Conservation (phyloP, 37 sponge, comb jelly and placozoan species). For the Beroe forskalii region DNA sequence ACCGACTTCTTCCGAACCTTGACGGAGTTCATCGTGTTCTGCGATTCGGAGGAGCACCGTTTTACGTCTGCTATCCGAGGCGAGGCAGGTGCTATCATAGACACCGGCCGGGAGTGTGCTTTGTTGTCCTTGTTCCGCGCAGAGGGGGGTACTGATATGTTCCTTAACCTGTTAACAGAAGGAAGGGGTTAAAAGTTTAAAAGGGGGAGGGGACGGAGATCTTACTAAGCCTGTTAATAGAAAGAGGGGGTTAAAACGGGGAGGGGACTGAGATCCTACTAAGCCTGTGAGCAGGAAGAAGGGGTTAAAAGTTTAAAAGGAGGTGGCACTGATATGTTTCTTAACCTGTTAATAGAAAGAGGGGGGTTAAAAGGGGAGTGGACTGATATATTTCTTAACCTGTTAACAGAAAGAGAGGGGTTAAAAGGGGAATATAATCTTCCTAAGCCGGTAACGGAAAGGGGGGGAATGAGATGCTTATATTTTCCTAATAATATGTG, state of each 20-base stretch:
- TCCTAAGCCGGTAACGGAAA: no score
- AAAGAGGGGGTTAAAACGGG: neutral
- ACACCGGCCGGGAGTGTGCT: neutral
- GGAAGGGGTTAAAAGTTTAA: no score
- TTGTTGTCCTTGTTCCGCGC: constrained; percentile 26
- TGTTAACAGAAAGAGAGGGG: neutral
- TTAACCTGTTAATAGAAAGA: neutral
- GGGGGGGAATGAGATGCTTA: no score
- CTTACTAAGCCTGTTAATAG: neutral
- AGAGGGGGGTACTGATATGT: neutral
- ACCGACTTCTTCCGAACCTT: constrained; percentile 34
- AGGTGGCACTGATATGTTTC: neutral
- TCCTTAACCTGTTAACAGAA: constrained; percentile 31
- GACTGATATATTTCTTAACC: neutral
- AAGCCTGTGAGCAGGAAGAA: no score
- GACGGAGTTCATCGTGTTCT: neutral
- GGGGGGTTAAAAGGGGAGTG: neutral
- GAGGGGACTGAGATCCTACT: no score
- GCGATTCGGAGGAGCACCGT: constrained; percentile 40
- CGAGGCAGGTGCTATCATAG: constrained; percentile 38
- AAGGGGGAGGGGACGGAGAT: neutral
- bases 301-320: no score
- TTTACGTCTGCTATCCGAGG: constrained; percentile 39
- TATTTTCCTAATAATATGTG: no score
- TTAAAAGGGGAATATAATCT: no score